Evolutionary conservation across 2,888 invertebrate genomes (phyloP).

Genomic region (Venusia cambrica): DNA sequence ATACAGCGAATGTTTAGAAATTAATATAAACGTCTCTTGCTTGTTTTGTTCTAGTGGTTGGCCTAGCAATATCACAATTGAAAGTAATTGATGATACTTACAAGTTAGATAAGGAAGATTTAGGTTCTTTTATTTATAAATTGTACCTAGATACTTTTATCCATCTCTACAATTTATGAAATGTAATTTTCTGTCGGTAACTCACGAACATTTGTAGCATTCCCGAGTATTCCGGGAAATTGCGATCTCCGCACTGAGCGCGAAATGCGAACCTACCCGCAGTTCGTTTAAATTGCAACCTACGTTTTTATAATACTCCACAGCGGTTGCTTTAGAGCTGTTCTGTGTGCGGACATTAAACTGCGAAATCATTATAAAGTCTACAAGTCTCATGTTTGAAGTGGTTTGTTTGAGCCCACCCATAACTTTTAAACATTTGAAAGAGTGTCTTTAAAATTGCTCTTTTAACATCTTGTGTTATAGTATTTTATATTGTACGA

Average conservation of each 20-base stretch:
- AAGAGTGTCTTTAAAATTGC: no score
- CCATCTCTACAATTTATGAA: slow-evolving; percentile 72
- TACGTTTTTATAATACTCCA: slow-evolving; percentile 65
- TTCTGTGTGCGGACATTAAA: slow-evolving; percentile 23
- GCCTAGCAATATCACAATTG: no score
- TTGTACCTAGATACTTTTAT: slow-evolving; percentile 13
- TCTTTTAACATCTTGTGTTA: no score
- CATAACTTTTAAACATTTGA: no score
- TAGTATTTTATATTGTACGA: no score
- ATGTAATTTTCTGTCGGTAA: slow-evolving; percentile 78
- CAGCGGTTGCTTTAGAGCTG: slow-evolving; percentile 20
- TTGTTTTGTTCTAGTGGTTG: no score
- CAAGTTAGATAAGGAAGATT: no score
- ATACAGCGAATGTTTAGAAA: no score
- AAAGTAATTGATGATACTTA: no score
- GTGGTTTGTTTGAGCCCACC: no score
- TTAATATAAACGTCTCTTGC: no score
- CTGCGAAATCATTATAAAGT: slow-evolving; percentile 11
- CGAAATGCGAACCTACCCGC: slow-evolving; percentile 69
- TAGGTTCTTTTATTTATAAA: no score
- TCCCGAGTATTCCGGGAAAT: slow-evolving; percentile 76
- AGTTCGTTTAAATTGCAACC: slow-evolving; percentile 70
- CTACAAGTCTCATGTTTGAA: not conserved
- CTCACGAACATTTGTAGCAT: slow-evolving; percentile 78
- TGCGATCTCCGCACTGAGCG: slow-evolving; percentile 68